Percentiles rank a stretch among this genome's conserved stretches.
Evolutionary conservation across 2,113 vertebrate genomes (phyloP).

Genomic region (Asarcornis scutulata): DNA sequence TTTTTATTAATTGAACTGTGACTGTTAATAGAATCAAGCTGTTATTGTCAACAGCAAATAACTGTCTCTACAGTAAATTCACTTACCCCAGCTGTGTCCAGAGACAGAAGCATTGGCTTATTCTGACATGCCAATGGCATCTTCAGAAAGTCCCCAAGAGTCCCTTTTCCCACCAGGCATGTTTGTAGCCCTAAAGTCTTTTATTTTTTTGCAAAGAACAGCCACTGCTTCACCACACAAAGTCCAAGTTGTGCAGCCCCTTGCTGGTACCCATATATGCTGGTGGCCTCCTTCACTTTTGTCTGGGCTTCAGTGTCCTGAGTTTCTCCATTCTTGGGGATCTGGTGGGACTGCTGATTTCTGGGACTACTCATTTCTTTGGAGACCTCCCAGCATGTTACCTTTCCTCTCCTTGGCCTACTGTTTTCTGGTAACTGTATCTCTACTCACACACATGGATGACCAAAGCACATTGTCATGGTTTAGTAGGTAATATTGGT

Average conservation of each 20-base stretch:
- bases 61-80: background rate
- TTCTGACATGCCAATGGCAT: background rate
- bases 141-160: background rate
- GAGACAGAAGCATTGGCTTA: background rate
- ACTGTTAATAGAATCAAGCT: background rate
- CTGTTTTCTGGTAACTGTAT: background rate
- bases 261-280: background rate
- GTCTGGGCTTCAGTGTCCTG: background rate
- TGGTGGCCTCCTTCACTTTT: background rate
- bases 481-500: too few relatives aligned
- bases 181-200: background rate
- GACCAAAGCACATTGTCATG: background rate
- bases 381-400: background rate
- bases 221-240: background rate
- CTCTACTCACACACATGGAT: rapidly evolving
- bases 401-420: background rate
- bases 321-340: background rate
- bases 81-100: background rate
- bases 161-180: rapidly evolving
- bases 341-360: background rate
- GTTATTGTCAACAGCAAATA: background rate
- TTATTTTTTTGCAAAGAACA: background rate
- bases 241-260: background rate
- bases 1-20: background rate
- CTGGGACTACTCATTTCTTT: background rate